These are phyloP conservation scores for Poecilia velifera DNA, from an alignment of 2,797 vertebrate genomes.

Conservation along the genomic window DNA sequence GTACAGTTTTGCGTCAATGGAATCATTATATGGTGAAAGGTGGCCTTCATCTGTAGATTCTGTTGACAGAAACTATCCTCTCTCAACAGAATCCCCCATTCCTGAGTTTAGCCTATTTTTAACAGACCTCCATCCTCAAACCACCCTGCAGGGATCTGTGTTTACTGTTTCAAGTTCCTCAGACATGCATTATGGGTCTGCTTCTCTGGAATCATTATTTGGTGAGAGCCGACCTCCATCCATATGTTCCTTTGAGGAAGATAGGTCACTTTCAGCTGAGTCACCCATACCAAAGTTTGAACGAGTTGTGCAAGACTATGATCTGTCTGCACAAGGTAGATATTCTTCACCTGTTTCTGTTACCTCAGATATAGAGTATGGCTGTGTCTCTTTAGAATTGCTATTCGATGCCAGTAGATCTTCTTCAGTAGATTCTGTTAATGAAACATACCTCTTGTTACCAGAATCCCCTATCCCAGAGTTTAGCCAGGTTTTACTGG, in stretches of 20 bases:
- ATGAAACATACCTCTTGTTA: not conserved
- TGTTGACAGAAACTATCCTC: constrained; percentile 23
- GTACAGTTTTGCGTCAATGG: not conserved
- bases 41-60: constrained; percentile 45
- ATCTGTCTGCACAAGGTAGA: not conserved
- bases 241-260: not conserved
- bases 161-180: constrained; percentile 48
- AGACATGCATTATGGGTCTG: constrained; percentile 26
- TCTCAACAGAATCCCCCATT: constrained; percentile 65
- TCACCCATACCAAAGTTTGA: not conserved
- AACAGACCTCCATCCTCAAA: constrained; percentile 15
- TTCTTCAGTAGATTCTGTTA: not conserved
- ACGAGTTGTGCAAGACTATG: not conserved
- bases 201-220: not conserved
- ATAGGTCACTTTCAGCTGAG: not conserved
- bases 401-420: not conserved
- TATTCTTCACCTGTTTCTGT: not conserved
- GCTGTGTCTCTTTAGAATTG: not conserved
- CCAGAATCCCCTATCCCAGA: not conserved
- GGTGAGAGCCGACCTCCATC: constrained; percentile 37
- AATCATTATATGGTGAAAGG: constrained; percentile 2
- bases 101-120: constrained; percentile 52
- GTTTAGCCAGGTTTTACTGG: not conserved
- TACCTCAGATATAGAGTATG: not conserved
- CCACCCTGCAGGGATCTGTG: constrained; percentile 18